These are phyloP conservation scores for Miichthys miiuy DNA, from an alignment of 2,797 vertebrate species.

Conservation along the genomic window DNA sequence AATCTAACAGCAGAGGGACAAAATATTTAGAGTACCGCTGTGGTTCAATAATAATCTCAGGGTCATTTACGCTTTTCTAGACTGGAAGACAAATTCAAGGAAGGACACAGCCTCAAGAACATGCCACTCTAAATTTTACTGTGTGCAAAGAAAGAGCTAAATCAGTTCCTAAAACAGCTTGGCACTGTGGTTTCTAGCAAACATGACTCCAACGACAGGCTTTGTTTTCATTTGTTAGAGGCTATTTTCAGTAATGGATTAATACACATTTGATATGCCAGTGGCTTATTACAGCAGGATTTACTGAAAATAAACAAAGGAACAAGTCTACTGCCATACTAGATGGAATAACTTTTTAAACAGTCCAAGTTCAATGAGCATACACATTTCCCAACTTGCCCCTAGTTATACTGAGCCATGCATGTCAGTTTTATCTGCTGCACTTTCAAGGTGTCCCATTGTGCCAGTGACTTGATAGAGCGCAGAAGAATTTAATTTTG, in stretches of 20 bases:
- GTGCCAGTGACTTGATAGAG: constrained; percentile 7
- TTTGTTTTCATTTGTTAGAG: constrained; percentile 20
- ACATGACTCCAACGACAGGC: neutral
- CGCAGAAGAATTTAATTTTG: constrained; percentile 3
- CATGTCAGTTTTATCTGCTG: constrained; percentile 33
- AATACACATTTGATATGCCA: constrained; percentile 51
- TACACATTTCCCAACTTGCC: neutral
- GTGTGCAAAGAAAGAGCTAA: neutral
- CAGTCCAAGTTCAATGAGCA: neutral
- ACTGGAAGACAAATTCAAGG: too few relatives aligned
- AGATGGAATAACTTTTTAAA: neutral
- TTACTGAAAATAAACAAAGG: constrained; percentile 58
- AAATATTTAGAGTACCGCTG: too few relatives aligned
- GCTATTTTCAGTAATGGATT: constrained; percentile 52
- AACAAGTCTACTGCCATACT: neutral
- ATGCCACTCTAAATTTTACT: neutral
- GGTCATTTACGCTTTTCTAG: too few relatives aligned
- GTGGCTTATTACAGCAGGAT: constrained; percentile 52
- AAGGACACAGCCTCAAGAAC: neutral
- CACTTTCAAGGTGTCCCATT: constrained; percentile 32
- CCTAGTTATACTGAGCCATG: neutral
- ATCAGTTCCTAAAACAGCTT: neutral
- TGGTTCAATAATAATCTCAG: too few relatives aligned
- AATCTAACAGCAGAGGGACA: too few relatives aligned
- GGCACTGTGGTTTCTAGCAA: neutral